phyloP scores from a whole-genome alignment of 2,113 vertebrate species.

The Ginglymostoma cirratum region DNA sequence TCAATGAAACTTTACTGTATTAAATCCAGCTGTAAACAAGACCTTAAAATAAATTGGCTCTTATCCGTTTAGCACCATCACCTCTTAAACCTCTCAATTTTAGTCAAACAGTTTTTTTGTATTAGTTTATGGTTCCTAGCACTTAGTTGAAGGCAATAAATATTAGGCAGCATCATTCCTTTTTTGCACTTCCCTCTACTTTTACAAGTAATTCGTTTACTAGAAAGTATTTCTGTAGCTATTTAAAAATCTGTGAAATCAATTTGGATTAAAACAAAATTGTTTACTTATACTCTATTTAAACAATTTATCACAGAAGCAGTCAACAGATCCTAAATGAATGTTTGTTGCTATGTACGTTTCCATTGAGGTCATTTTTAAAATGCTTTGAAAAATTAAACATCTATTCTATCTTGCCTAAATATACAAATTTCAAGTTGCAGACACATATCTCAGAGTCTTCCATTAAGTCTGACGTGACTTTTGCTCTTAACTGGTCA shows the following conservation, averaged over 20 bases:
- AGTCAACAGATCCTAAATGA: neutral
- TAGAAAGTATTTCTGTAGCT: neutral
- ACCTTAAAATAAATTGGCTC: neutral
- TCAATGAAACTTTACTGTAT: neutral
- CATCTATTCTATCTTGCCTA: neutral
- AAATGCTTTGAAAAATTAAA: neutral
- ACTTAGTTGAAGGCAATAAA: neutral
- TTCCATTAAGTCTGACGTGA: neutral
- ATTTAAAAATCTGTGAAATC: neutral
- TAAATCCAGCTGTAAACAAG: neutral
- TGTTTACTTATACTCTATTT: neutral
- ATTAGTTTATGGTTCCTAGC: neutral
- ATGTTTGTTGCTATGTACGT: slow-evolving; percentile 24
- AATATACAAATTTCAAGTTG: neutral
- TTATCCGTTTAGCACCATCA: neutral
- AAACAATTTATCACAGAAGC: slow-evolving; percentile 3
- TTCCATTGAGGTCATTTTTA: neutral
- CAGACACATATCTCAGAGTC: neutral
- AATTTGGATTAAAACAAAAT: neutral
- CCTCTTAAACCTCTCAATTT: neutral
- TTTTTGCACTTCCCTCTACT: neutral
- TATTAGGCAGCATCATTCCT: neutral
- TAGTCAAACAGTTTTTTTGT: neutral
- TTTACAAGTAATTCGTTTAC: neutral
- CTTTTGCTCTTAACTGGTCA: neutral